Base-by-base conservation (phyloP, 2,888 invertebrate species). In the Phalera bucephala region DNA sequence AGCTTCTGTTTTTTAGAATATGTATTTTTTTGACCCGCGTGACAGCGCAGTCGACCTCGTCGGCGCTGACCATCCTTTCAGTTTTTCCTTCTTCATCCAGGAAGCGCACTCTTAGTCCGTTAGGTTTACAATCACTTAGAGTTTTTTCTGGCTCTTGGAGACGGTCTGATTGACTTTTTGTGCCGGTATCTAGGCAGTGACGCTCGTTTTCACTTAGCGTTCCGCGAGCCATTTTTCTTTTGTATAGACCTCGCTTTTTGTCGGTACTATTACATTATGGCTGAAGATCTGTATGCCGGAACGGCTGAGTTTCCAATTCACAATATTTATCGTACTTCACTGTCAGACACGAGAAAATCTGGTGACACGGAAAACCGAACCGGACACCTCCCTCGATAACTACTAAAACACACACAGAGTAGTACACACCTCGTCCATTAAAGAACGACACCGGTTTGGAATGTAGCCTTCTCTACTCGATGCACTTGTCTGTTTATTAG, bases 401-500 rank as follows among this genome's bases (percentile, higher is more conserved):
- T 70, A 70, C 72, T 72, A 72, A 75, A 76, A 80, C 77, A 77
- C 77, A 76, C 77, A 82, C 80, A 73, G 72, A 78, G 73, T 72
- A 75, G 80, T 80, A 80, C 78, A 80, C 85, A 83, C 82, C 76
- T 74, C 77, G 84, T 80, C 81, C 84, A 81, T 80, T 84, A 80
- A 80, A 78, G 80, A 85, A 80, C 86, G 82, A 81, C 87, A 88
- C 86, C 80, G 85, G 86, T 80, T 84, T 72, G 87, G 88, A 88
- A 89, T 88, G 88, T 78, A 79, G 84, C 84, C 81, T 82, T 80
- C 78, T 79, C 80, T 59, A 80, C 81, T 76, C 61, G 70, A 79
- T 78, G 78, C 85, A 83, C 80, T 80, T 75, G 80, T 77, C 65
- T 66, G 67, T 58, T 66, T 55, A 58, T 46, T 57, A 45, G 48